These are phyloP conservation scores for Drosophila quinaria DNA, from an alignment of 2,888 invertebrate species.

Conservation along the genomic window DNA sequence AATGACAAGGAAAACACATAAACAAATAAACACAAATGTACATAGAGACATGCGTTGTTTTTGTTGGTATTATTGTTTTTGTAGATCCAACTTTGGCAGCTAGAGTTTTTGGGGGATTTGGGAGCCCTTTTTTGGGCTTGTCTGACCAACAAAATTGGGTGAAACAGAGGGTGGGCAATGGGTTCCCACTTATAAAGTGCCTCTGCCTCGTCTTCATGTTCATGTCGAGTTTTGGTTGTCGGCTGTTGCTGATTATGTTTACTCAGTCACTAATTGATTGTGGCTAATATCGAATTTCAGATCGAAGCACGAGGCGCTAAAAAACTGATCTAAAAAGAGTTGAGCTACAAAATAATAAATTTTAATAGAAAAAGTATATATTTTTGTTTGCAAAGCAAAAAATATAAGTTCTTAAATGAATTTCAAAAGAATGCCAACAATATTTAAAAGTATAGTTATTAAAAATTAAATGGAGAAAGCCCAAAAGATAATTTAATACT, in stretches of 20 bases:
- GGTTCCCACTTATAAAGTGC: slow-evolving; percentile 10
- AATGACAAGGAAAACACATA: slow-evolving; percentile 54
- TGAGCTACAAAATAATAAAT: slow-evolving; percentile 2
- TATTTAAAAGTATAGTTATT: too few species aligned
- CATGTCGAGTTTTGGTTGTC: slow-evolving; percentile 5
- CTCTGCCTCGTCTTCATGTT: slow-evolving; percentile 14
- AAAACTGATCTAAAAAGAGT: slow-evolving; percentile 24
- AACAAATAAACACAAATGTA: slow-evolving; percentile 51
- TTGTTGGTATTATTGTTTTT: slow-evolving; percentile 25
- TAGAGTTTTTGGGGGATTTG: slow-evolving; percentile 28
- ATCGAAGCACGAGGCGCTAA: slow-evolving; percentile 57
- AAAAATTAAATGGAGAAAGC: too few species aligned
- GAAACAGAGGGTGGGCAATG: slow-evolving; percentile 23
- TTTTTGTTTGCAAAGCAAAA: too few species aligned
- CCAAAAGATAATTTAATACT: too few species aligned
- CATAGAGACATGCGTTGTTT: slow-evolving; percentile 14
- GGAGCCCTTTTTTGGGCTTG: slow-evolving; percentile 36
- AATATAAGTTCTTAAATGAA: too few species aligned
- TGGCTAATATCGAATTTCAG: slow-evolving; percentile 76
- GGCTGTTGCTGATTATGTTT: slow-evolving; percentile 48
- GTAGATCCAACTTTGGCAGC: slow-evolving; percentile 32
- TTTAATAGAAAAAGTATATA: background rate
- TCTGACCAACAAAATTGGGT: slow-evolving; percentile 57
- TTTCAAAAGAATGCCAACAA: too few species aligned
- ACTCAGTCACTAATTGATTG: slow-evolving; percentile 74